These are phyloP conservation scores for Gonatopus flavifemur DNA, from an alignment of 1,140 invertebrate species.

Conservation along the genomic window DNA sequence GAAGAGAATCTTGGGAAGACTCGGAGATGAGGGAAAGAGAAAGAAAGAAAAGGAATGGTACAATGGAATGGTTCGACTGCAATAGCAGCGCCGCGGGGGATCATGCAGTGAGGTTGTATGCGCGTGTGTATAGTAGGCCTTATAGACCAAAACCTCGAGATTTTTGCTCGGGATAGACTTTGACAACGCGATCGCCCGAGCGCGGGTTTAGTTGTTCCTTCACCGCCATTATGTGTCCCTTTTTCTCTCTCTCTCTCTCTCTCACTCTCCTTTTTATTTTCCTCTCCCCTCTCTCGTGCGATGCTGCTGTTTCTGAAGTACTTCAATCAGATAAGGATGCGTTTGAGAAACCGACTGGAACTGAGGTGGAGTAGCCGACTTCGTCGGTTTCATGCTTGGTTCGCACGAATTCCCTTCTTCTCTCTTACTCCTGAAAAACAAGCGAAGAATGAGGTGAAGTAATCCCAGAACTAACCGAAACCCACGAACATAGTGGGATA, in stretches of 20 bases:
- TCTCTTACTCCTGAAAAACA: background rate
- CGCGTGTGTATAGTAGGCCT: too few species aligned
- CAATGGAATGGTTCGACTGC: background rate
- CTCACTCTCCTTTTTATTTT: conserved; percentile 9
- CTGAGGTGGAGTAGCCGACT: too few species aligned
- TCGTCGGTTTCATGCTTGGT: conserved; percentile 25
- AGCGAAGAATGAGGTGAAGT: too few species aligned
- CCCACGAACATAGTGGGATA: too few species aligned
- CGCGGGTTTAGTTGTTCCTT: too few species aligned
- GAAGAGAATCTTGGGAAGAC: too few species aligned
- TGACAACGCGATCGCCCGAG: conserved; percentile 54
- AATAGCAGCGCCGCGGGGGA: conserved; percentile 42
- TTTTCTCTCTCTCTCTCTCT: conserved; percentile 20
- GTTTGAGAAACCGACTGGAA: conserved; percentile 51
- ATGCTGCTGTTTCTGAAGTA: conserved; percentile 17
- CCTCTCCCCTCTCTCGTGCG: conserved; percentile 29
- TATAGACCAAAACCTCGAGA: conserved; percentile 37
- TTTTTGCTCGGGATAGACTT: conserved; percentile 53
- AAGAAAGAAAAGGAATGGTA: conserved; percentile 17
- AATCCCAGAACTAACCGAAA: too few species aligned
- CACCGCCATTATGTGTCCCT: too few species aligned
- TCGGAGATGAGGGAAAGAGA: conserved; percentile 14
- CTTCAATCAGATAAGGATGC: conserved; percentile 50
- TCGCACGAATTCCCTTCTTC: conserved; percentile 46
- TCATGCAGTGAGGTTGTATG: too few species aligned